Percentiles rank a stretch among this genome's conserved stretches.
These are phyloP conservation scores for Drosophila pachea DNA, from an alignment of 1,140 invertebrate species.

Conservation along the genomic window DNA sequence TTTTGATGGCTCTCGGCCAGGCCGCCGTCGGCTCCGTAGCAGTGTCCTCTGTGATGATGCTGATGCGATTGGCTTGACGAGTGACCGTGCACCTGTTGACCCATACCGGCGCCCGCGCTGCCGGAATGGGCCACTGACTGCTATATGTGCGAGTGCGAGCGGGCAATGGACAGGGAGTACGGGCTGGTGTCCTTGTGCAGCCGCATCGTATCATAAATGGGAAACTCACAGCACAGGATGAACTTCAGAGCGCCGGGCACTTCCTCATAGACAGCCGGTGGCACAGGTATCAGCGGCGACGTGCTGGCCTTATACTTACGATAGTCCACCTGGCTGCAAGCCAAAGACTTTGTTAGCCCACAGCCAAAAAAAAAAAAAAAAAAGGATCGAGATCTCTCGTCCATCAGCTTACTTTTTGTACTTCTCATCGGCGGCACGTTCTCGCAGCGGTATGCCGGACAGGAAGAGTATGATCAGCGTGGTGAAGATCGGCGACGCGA, in stretches of 20 bases:
- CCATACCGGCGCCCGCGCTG: slow-evolving; percentile 62
- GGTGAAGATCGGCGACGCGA: slow-evolving; percentile 93
- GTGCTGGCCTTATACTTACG: slow-evolving; percentile 91
- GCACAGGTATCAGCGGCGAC: slow-evolving; percentile 92
- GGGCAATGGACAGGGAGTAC: slow-evolving; percentile 86
- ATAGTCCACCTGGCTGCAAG: slow-evolving; percentile 87
- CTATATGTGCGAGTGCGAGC: slow-evolving; percentile 87
- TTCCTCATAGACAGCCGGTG: slow-evolving; percentile 89
- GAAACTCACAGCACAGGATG: slow-evolving; percentile 91
- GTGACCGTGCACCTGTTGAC: slow-evolving; percentile 55
- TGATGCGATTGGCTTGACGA: slow-evolving; percentile 41
- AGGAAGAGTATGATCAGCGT: slow-evolving; percentile 93
- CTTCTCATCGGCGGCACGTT: slow-evolving; percentile 91
- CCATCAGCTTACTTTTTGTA: slow-evolving; percentile 87
- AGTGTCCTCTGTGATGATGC: slow-evolving; percentile 67
- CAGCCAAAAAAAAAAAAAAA: no score
- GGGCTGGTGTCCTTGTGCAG: slow-evolving; percentile 85
- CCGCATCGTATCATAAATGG: slow-evolving; percentile 88
- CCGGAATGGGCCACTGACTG: slow-evolving; percentile 78
- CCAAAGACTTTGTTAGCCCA: no score
- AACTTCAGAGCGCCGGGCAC: slow-evolving; percentile 90
- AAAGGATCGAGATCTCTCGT: not conserved
- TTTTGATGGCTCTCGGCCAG: slow-evolving; percentile 72
- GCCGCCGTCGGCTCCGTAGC: slow-evolving; percentile 73
- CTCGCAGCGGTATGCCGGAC: slow-evolving; percentile 91